Base-by-base conservation (phyloP, 2,113 vertebrate genomes). In the Neolamprologus variostigma region DNA sequence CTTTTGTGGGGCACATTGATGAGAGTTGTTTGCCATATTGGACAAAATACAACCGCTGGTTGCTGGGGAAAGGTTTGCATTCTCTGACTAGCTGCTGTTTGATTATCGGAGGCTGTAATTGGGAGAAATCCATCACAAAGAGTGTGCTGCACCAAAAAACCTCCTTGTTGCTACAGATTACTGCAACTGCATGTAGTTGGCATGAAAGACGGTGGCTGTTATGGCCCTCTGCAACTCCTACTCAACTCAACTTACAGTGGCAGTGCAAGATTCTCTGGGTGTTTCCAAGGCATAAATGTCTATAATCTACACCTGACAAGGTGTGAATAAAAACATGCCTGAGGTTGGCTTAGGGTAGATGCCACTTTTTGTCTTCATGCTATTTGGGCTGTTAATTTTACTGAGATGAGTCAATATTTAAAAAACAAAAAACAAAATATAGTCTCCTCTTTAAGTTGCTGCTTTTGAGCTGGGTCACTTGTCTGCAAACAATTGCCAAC, bases 281-380 rank as follows among this genome's bases (percentile, higher is more conserved):
- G n/a, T 71, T 71, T 14, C 12, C n/a, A 40, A 23, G 35, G n/a
- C 35, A 40, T 40, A 71, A 71, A 21, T 71, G 35, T 21, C n/a
- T 40, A 68, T 40, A 0, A 17, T 40, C 63, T 42, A 14, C 63
- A 68, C 19, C 5, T 23, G 33, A 68, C 33, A 21, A 68, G 33
- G 35, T 68, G 19, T 68, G n/a, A 9, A 23, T 68, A 68, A 40
- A 68, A 21, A 40, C 63, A 6, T 14, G 63, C 12, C 7, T 4
- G 35, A 71, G 63, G 63, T 14, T 9, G 2, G 35, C 12, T 71
- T 40, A 4, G 35, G 0, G n/a, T 40, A 71, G 5, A 71, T 3
- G 7, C 35, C 12, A 71, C n/a, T 23, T 40, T 40, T 71, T 71
- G 33, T 12, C 63, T 68, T 37, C 11, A 8, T 37, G 19, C 19